Base-by-base conservation (phyloP, 1,140 invertebrate genomes). In the Orchesella cincta region DNA sequence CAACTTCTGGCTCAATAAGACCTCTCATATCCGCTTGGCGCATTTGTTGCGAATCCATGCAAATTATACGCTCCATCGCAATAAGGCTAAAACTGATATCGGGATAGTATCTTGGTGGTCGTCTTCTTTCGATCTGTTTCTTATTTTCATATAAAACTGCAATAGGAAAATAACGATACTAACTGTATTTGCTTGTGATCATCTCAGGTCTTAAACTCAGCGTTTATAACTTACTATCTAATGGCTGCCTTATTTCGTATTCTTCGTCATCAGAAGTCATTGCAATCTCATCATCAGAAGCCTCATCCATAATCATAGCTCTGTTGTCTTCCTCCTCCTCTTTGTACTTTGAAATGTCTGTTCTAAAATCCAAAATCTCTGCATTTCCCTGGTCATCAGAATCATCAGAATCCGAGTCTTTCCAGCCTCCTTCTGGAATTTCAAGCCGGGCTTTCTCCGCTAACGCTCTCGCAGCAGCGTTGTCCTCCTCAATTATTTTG, bases 21-120 rank as follows among this genome's bases (percentile, higher is more conserved):
- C 76, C 79, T 34, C 79, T 67, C 79, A 80, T 76, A 71, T 78
- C 79, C 12, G 79, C 79, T 33, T 78, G 76, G 33, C 67, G 73
- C 14, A 64, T 74, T 75, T 80, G 79, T 36, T 76, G 75, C 23
- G 73, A 73, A 18, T 76, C 67, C 79, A 80, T 80, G 29, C 76
- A 76, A 71, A 80, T 80, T 20, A 80, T 73, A 31, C 79, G 74
- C 18, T 80, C 79, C n/a, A 80, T 36, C 29, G 54, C 71, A 67
- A 77, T 71, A 16, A 77, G 64, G 2, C 46, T 71, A 1, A 76
- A 70, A n/a, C 62, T 70, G 16, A 80, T 78, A 36, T 80, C 77
- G 1, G 79, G 79, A 57, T 75, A 62, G 18, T 73, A 67, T 12
- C 75, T 71, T 64, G 46, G 46, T 75, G 71, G 35, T n/a, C 71